Percentiles rank a stretch among this genome's conserved stretches.
Evolutionary conservation across 2,113 vertebrate species (phyloP).

Genomic region (Pseudorectes ferrugineus): DNA sequence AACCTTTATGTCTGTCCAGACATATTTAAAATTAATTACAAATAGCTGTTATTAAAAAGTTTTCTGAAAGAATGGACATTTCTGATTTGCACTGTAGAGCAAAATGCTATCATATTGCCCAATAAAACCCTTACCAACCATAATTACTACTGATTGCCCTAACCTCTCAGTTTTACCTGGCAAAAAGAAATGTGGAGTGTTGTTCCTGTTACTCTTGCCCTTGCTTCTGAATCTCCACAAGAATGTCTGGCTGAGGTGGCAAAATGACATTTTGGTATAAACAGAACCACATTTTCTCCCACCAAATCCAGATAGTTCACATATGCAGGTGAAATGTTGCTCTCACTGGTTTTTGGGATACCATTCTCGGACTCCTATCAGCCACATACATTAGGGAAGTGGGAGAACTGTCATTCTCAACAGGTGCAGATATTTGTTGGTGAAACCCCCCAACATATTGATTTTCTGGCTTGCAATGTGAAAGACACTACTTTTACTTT

Average conservation of each 20-base stretch:
- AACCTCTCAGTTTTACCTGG: not conserved
- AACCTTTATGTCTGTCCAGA: not conserved
- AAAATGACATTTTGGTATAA: not conserved
- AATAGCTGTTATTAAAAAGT: not conserved
- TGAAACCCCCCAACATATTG: rapidly evolving
- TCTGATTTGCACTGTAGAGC: not conserved
- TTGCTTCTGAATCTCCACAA: not conserved
- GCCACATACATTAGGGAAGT: not conserved
- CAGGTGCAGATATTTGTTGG: not conserved
- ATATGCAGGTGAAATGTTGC: not conserved
- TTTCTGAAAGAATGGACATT: not conserved
- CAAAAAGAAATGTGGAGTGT: not conserved
- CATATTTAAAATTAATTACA: not conserved
- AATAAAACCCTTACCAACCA: not conserved
- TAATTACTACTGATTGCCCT: not conserved
- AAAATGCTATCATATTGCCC: not conserved
- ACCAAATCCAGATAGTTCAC: not conserved
- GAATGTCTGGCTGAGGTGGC: not conserved
- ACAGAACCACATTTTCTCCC: not conserved
- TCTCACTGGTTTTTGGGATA: not conserved
- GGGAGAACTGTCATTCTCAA: not conserved
- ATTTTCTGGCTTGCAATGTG: not conserved
- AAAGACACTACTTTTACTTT: not conserved
- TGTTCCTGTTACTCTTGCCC: not conserved
- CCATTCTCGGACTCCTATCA: not conserved